Conservation (phyloP, 2,888 invertebrate genomes). For the Amphipoea oculea region DNA sequence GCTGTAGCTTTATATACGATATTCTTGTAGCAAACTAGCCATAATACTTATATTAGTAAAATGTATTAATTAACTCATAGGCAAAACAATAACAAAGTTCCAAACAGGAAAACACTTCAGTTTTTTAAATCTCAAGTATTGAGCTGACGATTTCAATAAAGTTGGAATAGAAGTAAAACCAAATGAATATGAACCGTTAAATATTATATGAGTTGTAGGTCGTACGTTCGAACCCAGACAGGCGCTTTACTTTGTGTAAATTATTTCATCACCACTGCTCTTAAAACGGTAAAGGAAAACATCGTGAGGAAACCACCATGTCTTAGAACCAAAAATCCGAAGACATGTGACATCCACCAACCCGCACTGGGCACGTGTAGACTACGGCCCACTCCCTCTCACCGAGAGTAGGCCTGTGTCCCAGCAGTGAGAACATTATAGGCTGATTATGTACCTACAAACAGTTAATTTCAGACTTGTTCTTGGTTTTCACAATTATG, state of each 20-base stretch:
- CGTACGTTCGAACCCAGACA: neutral
- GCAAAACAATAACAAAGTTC: neutral
- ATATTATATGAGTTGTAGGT: neutral
- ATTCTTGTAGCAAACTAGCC: neutral
- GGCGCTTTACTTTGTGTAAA: too few species aligned
- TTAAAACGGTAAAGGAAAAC: too few species aligned
- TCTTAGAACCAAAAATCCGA: too few species aligned
- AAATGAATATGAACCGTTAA: neutral
- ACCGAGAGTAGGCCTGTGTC: too few species aligned
- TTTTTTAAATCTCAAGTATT: neutral
- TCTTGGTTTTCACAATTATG: neutral
- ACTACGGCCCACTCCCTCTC: too few species aligned
- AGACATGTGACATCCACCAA: too few species aligned
- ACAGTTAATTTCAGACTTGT: neutral
- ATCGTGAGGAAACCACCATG: too few species aligned
- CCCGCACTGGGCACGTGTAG: too few species aligned
- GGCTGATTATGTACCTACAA: neutral
- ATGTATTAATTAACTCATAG: constrained; percentile 1
- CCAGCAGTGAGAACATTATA: too few species aligned
- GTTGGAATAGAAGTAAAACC: neutral
- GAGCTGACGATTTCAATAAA: neutral
- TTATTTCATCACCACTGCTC: too few species aligned
- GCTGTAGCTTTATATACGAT: neutral
- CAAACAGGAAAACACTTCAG: neutral
- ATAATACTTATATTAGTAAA: neutral